phyloP scores from a whole-genome alignment of 2,113 vertebrate species.

The Misgurnus mizolepis region DNA sequence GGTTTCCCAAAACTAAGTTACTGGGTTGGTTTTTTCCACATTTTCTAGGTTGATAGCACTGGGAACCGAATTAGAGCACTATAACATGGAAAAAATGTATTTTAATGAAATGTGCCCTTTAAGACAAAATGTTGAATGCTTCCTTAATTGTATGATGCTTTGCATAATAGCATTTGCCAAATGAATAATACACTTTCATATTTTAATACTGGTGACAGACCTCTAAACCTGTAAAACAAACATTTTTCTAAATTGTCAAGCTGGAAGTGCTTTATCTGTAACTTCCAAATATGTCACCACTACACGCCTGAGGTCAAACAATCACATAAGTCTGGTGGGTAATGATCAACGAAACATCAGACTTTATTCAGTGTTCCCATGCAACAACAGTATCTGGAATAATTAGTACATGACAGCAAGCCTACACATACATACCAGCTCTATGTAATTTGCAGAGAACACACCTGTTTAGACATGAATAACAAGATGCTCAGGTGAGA shows the following conservation, averaged over 20 bases:
- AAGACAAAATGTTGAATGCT: too few relatives aligned
- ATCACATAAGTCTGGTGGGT: background rate
- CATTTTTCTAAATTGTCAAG: background rate
- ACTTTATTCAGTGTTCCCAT: constrained; percentile 42
- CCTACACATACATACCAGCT: constrained; percentile 44
- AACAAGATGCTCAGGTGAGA: constrained; percentile 74
- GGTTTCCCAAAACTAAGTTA: too few relatives aligned
- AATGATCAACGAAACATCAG: background rate
- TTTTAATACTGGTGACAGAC: too few relatives aligned
- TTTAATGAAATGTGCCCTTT: too few relatives aligned
- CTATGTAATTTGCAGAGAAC: constrained; percentile 60
- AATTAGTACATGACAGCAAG: constrained; percentile 34
- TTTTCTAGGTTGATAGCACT: too few relatives aligned
- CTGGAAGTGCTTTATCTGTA: background rate
- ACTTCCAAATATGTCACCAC: too few relatives aligned
- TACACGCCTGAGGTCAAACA: background rate
- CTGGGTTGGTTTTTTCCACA: too few relatives aligned
- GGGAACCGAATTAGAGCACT: too few relatives aligned
- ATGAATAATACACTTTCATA: too few relatives aligned
- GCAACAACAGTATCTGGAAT: constrained; percentile 20
- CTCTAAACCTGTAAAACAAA: background rate
- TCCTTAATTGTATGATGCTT: too few relatives aligned
- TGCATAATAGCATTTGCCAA: too few relatives aligned
- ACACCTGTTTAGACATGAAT: constrained; percentile 76
- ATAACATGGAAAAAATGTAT: too few relatives aligned